Evolutionary conservation across 2,888 invertebrate species (phyloP).

Genomic region (Stenotaenia linearis): DNA sequence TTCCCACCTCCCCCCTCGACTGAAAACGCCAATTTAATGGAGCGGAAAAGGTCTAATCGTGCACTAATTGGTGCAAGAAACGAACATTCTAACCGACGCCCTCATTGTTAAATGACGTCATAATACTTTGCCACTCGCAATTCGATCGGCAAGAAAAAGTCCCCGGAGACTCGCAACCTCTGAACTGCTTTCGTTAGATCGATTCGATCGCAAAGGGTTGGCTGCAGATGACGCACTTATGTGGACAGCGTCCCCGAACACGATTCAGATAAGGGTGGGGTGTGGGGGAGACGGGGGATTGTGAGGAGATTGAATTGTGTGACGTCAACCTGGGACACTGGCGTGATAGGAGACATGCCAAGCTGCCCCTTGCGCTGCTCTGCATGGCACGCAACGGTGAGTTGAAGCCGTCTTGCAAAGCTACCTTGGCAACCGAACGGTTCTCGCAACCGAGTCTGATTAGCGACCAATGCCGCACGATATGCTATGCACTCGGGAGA

Average conservation of each 20-base stretch:
- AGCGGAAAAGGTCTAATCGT: slow-evolving; percentile 8
- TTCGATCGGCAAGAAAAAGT: neutral
- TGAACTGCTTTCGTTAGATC: neutral
- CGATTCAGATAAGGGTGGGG: neutral
- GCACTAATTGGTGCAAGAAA: slow-evolving; percentile 24
- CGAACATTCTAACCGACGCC: neutral
- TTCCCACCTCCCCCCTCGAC: neutral
- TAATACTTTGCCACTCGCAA: neutral
- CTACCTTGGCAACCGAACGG: neutral
- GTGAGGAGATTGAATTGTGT: neutral
- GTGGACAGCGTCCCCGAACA: neutral
- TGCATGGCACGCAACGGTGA: slow-evolving; percentile 5
- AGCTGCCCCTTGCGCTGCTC: neutral
- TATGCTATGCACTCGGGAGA: neutral
- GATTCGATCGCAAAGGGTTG: neutral
- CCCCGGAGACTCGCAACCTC: neutral
- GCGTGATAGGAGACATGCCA: slow-evolving; percentile 26
- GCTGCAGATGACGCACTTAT: neutral
- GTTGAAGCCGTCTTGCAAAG: neutral
- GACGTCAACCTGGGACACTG: neutral
- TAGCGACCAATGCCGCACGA: neutral
- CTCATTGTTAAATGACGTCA: slow-evolving; percentile 3
- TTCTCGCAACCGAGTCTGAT: slow-evolving; percentile 11
- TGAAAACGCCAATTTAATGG: slow-evolving; percentile 13
- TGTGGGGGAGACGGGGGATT: neutral